phyloP scores from a whole-genome alignment of 2,113 vertebrate species.

The Tupaia tana region DNA sequence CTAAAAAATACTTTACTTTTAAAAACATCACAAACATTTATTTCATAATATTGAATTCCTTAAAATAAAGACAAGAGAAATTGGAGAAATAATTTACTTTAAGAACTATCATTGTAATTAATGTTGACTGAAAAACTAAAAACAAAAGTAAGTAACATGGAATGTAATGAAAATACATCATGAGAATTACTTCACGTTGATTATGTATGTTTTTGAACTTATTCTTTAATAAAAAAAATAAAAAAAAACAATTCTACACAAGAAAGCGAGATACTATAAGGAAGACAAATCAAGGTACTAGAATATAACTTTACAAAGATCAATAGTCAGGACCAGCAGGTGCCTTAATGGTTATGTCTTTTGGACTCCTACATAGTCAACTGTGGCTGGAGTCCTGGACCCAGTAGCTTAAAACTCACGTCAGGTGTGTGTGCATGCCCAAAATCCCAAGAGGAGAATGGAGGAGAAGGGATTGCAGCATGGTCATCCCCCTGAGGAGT shows the following conservation, averaged over 20 bases:
- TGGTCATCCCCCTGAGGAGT: too few relatives aligned
- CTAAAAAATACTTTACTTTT: background rate
- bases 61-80: background rate
- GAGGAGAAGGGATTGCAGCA: too few relatives aligned
- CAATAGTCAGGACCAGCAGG: background rate
- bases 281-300: background rate
- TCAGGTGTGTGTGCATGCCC: too few relatives aligned
- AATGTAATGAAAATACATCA: background rate
- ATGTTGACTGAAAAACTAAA: background rate
- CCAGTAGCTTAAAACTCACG: too few relatives aligned
- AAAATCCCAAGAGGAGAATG: too few relatives aligned
- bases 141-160: background rate
- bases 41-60: background rate
- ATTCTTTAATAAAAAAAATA: background rate
- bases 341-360: too few relatives aligned
- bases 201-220: background rate
- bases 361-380: too few relatives aligned
- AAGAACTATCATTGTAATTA: background rate
- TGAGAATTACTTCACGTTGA: background rate
- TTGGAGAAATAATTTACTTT: background rate
- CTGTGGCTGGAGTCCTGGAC: too few relatives aligned
- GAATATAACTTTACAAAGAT: background rate
- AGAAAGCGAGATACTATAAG: background rate
- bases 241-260: too few relatives aligned
- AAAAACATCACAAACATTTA: background rate